Base-by-base conservation (phyloP, 2,888 invertebrate genomes). In the Achlya flavicornis region DNA sequence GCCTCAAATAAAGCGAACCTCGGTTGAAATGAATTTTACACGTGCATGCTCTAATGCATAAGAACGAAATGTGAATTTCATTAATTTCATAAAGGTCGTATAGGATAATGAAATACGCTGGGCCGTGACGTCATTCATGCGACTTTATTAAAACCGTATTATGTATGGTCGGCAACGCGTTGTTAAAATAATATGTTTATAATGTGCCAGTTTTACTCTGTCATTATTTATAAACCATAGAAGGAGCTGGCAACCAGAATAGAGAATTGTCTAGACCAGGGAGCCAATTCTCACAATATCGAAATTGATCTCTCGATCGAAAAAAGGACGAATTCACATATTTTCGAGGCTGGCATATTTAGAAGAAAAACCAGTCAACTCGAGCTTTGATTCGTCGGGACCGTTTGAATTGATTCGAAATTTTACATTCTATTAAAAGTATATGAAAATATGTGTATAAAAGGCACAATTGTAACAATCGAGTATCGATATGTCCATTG, bases 31-130 rank as follows among this genome's bases (percentile, higher is more conserved):
- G 4, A 60, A 60, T 60, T 60, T 60, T 43, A 19, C 33, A 60
- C 41, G 3, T 58, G 26, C 12, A 41, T 19, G 60, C 60, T 14
- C 38, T 35, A 16, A 60, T 60, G 41, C 60, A 60, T 60, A 19
- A 60, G 60, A 60, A 60, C 43, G 43, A 60, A 60, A 41, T 60
- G 58, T 58, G 58, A 60, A 60, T 60, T 53, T 53, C 53, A 53
- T 53, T 41, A 60, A 60, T 60, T 60, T 43, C 19, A 43, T 60
- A 60, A 60, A 43, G 60, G 60, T 60, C 43, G 26, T 6, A 5
- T 41, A n/a, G 60, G 19, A 60, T 41, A 43, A 53, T 53, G 10
- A 48, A 48, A 53, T 53, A 19, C 19, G 60, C 19, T 38, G 58
- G 58, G n/a, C 33, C 26, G 43, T 60, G 60, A 60, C 43, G 41